Conservation (phyloP, 2,113 vertebrate species). For the Rhineura floridana region DNA sequence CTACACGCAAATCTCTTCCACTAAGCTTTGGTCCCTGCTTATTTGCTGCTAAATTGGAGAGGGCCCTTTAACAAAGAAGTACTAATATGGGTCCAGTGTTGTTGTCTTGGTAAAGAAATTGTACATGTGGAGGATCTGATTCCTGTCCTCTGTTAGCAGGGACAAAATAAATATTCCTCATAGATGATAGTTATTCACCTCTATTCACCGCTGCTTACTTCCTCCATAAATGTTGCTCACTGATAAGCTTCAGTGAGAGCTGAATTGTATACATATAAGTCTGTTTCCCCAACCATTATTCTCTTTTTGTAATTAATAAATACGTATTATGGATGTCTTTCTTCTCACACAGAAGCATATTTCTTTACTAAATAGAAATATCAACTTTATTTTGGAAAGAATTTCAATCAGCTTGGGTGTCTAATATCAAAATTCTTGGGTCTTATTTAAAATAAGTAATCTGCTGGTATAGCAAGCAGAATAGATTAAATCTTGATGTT, state of each 20-base stretch:
- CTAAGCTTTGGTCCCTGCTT: no score
- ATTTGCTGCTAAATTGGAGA: no score
- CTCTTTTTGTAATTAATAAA: background rate
- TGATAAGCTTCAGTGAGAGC: background rate
- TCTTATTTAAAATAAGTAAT: constrained; percentile 17
- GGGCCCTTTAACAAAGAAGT: background rate
- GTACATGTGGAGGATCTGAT: background rate
- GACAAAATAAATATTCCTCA: background rate
- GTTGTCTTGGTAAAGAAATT: background rate
- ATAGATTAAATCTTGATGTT: constrained; percentile 38
- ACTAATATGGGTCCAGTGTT: background rate
- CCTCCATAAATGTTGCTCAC: background rate
- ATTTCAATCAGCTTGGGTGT: background rate
- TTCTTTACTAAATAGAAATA: constrained; percentile 3
- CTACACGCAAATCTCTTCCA: no score
- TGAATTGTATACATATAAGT: background rate
- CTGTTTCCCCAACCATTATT: background rate
- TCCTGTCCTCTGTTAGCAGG: background rate
- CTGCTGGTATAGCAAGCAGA: background rate
- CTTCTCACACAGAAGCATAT: background rate
- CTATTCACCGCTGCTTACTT: background rate
- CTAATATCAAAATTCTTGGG: background rate
- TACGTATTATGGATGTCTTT: background rate
- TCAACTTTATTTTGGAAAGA: background rate
- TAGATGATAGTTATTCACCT: background rate